phyloP scores from a whole-genome alignment of 2,797 vertebrate species.

The Poeciliopsis paucimaculata region DNA sequence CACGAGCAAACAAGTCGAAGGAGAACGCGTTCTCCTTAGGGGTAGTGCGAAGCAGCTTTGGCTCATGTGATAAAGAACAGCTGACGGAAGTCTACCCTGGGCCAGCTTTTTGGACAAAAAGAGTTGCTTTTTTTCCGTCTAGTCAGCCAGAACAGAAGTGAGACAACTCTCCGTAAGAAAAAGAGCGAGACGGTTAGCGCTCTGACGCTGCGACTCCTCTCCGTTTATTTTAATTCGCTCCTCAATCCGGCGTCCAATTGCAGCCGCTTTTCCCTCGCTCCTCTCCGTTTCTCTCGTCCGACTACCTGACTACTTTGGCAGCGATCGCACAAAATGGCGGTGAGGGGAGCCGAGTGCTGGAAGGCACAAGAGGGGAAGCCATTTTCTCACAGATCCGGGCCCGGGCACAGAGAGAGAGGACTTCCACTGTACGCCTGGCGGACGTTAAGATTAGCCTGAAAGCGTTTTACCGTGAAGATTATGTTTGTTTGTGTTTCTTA shows the following conservation, averaged over 20 bases:
- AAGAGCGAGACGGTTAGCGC: conserved; percentile 12
- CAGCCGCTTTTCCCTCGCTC: conserved; percentile 61
- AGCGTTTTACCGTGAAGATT: conserved; percentile 42
- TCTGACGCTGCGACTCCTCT: conserved; percentile 47
- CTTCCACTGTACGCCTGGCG: conserved; percentile 20
- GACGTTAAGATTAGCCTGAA: conserved; percentile 39
- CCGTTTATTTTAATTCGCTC: conserved; percentile 44
- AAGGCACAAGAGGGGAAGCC: conserved; percentile 72
- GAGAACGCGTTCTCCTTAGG: conserved; percentile 37
- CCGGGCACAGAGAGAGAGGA: conserved; percentile 35
- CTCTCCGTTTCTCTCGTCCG: conserved; percentile 61
- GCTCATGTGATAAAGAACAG: conserved; percentile 77
- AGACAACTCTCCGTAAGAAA: conserved; percentile 43
- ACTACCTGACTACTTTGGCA: conserved; percentile 78
- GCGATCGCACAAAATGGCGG: conserved; percentile 76
- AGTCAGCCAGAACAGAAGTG: conserved; percentile 78
- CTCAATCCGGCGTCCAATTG: conserved; percentile 54
- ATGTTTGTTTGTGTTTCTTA: conserved; percentile 29
- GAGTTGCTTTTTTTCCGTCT: conserved; percentile 76
- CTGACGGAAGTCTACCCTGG: conserved; percentile 75
- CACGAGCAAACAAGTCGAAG: conserved; percentile 53
- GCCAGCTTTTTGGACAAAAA: conserved; percentile 75
- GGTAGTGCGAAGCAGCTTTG: conserved; percentile 42
- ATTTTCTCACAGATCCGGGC: conserved; percentile 73
- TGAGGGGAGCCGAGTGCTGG: conserved; percentile 61